A percentile compares a stretch with the other conserved stretches of the same genome.
These are phyloP conservation scores for Nibea albiflora DNA, from an alignment of 2,113 vertebrate genomes.

Conservation along the genomic window DNA sequence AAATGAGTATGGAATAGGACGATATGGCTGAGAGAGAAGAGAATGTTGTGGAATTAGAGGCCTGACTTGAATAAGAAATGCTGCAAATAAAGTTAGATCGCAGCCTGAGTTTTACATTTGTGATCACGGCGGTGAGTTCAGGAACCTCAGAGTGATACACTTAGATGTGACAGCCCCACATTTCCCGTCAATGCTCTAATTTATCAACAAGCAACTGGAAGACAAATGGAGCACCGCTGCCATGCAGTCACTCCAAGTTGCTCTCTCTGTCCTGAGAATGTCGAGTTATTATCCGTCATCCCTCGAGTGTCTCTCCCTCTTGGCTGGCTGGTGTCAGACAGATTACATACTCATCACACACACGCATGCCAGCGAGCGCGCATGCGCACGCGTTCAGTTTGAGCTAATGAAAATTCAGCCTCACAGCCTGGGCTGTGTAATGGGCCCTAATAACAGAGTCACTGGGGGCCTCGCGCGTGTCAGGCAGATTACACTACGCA, in stretches of 20 bases:
- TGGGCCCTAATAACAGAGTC: slow-evolving; percentile 81
- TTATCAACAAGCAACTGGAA: slow-evolving; percentile 40
- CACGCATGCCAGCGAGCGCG: slow-evolving; percentile 24
- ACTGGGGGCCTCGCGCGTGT: slow-evolving; percentile 76
- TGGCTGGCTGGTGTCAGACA: slow-evolving; percentile 77
- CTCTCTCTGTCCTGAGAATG: slow-evolving; percentile 43
- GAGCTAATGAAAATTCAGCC: slow-evolving; percentile 82
- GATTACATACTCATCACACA: slow-evolving; percentile 80
- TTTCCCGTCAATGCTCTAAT: slow-evolving; percentile 31
- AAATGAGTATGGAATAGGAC: slow-evolving; percentile 80
- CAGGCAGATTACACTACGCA: slow-evolving; percentile 81
- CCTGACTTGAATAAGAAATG: slow-evolving; percentile 74
- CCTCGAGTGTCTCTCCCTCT: slow-evolving; percentile 66
- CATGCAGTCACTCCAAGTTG: slow-evolving; percentile 36
- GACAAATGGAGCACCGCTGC: slow-evolving; percentile 13
- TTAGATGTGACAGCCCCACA: slow-evolving; percentile 28
- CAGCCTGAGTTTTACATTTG: slow-evolving; percentile 24
- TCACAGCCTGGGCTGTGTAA: slow-evolving; percentile 76
- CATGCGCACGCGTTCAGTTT: slow-evolving; percentile 60
- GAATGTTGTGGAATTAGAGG: slow-evolving; percentile 68
- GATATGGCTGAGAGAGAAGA: slow-evolving; percentile 73
- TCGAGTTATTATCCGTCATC: slow-evolving; percentile 58
- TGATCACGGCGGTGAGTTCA: slow-evolving; percentile 16
- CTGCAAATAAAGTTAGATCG: slow-evolving; percentile 30
- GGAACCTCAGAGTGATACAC: neutral